phyloP scores from a whole-genome alignment of 2,888 invertebrate species.

The Ellobium chinense region DNA sequence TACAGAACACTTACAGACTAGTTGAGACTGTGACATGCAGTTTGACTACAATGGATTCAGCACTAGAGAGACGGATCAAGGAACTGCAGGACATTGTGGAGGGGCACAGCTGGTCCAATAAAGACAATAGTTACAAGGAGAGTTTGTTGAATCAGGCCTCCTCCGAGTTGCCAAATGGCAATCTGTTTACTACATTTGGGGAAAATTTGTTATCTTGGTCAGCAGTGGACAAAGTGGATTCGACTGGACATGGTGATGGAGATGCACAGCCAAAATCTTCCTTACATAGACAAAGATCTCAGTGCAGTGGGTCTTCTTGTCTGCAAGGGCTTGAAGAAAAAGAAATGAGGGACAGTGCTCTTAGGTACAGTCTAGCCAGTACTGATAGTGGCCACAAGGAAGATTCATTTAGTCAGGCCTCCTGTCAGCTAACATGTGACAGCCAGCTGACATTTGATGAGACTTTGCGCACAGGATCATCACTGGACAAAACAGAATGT shows the following conservation, averaged over 20 bases:
- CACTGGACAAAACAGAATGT: too few relatives aligned
- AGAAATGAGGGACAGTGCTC: too few relatives aligned
- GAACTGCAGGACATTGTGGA: constrained; percentile 30
- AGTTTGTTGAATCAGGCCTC: constrained; percentile 26
- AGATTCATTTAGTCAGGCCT: constrained; percentile 13
- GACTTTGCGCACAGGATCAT: background rate
- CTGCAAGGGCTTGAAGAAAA: background rate
- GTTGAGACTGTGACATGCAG: background rate
- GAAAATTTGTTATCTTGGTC: background rate
- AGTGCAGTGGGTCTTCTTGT: background rate
- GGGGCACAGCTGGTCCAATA: constrained; percentile 27
- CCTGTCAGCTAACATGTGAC: background rate
- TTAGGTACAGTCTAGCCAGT: constrained; percentile 23
- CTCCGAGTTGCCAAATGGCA: background rate
- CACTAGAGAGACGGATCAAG: constrained; percentile 8
- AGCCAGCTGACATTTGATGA: background rate
- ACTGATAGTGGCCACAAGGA: constrained; percentile 16
- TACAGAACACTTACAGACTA: background rate
- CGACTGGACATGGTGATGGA: background rate
- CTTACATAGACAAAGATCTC: background rate
- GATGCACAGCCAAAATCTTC: background rate
- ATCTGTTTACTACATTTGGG: background rate
- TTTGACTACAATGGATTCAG: background rate
- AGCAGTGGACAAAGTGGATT: background rate
- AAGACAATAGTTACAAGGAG: constrained; percentile 18